These are phyloP conservation scores for Drosophila fuyamai DNA, from an alignment of 1,140 invertebrate species.

Conservation along the genomic window DNA sequence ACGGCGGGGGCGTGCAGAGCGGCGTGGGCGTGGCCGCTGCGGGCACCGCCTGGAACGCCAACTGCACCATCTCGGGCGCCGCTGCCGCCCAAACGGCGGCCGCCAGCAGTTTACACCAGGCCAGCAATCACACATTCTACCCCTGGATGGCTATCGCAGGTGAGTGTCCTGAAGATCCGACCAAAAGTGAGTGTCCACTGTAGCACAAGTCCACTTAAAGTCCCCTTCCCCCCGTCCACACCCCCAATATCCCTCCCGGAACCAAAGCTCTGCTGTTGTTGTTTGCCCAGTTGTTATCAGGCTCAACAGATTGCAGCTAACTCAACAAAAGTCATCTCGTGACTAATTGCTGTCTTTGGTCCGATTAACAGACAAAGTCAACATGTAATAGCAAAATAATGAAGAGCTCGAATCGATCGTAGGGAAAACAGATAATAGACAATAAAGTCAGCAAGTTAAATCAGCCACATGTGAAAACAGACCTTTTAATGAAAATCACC, in stretches of 20 bases:
- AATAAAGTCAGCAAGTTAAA: background rate
- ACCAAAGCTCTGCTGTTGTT: slow-evolving; percentile 33
- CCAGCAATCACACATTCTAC: slow-evolving; percentile 97
- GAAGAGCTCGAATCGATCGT: background rate
- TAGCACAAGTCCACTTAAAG: slow-evolving; percentile 43
- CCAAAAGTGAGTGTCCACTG: slow-evolving; percentile 74
- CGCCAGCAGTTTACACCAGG: slow-evolving; percentile 94
- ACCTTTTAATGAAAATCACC: background rate
- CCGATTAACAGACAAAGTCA: slow-evolving; percentile 18
- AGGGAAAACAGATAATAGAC: slow-evolving; percentile 2
- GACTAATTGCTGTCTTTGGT: slow-evolving; percentile 11
- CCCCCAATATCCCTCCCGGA: background rate
- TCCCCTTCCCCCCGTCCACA: slow-evolving; percentile 1
- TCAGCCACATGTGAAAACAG: background rate
- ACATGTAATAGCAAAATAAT: slow-evolving; percentile 8
- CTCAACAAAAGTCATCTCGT: slow-evolving; percentile 8
- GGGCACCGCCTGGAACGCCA: slow-evolving; percentile 85
- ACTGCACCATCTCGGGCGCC: slow-evolving; percentile 85
- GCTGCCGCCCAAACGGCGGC: slow-evolving; percentile 91
- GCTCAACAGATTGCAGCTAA: slow-evolving; percentile 11
- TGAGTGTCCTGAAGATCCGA: slow-evolving; percentile 86
- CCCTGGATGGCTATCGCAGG: slow-evolving; percentile 99
- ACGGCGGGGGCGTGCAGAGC: slow-evolving; percentile 64
- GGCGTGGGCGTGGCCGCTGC: slow-evolving; percentile 88
- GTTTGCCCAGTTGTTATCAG: slow-evolving; percentile 32